phyloP scores from a whole-genome alignment of 2,888 invertebrate genomes.

The Melitaea athalia region DNA sequence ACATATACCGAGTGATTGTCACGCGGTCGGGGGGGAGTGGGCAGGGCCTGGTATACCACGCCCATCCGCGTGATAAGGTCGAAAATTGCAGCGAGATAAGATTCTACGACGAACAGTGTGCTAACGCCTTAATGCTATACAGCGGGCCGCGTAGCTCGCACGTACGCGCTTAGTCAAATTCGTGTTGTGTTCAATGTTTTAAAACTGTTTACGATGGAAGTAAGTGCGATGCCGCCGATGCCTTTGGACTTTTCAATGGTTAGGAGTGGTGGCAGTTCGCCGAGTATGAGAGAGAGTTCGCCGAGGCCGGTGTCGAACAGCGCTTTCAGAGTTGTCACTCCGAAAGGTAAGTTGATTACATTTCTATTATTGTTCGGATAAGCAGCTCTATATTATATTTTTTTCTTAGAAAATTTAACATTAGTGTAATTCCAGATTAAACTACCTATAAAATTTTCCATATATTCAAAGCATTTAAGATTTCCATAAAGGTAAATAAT shows the following conservation, averaged over 20 bases:
- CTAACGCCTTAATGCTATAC: slow-evolving; percentile 65
- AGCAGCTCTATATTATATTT: no score
- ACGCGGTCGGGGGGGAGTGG: slow-evolving; percentile 68
- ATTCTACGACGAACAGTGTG: slow-evolving; percentile 56
- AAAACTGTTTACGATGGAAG: slow-evolving; percentile 74
- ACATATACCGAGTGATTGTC: slow-evolving; percentile 80
- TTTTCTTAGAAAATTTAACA: no score
- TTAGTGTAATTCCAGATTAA: no score
- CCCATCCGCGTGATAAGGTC: slow-evolving; percentile 75
- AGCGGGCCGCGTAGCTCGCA: slow-evolving; percentile 71
- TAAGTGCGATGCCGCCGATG: slow-evolving; percentile 84
- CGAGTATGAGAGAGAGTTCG: slow-evolving; percentile 65
- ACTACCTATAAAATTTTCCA: no score
- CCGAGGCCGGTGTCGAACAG: slow-evolving; percentile 78
- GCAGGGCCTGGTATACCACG: slow-evolving; percentile 63
- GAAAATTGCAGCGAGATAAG: slow-evolving; percentile 74
- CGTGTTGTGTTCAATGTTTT: slow-evolving; percentile 34
- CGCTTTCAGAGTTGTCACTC: slow-evolving; percentile 86
- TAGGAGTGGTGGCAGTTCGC: slow-evolving; percentile 66
- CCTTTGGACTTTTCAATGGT: slow-evolving; percentile 86
- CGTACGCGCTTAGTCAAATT: slow-evolving; percentile 53
- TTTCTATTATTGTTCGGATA: not conserved
- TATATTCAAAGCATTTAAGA: no score
- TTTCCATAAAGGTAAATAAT: no score
- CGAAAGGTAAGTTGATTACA: slow-evolving; percentile 76